Evolutionary conservation across 2,888 invertebrate genomes (phyloP).

Genomic region (Troilus luridus): DNA sequence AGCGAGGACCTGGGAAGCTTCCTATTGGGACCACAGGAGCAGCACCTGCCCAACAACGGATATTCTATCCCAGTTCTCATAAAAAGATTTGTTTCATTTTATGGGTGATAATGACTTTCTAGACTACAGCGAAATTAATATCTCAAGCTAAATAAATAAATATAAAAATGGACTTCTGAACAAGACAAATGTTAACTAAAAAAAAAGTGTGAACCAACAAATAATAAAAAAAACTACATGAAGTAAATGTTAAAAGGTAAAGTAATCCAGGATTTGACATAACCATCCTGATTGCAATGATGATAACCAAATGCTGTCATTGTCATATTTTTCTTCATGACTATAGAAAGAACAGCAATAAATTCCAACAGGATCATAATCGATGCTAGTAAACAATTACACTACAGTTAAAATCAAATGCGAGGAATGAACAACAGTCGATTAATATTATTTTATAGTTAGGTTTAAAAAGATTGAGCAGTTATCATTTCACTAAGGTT

Average conservation of each 20-base stretch:
- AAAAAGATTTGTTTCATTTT: conserved; percentile 2
- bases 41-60: conserved; percentile 46
- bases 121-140: background rate
- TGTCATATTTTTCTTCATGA: background rate
- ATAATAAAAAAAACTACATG: background rate
- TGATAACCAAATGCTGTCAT: background rate
- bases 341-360: background rate
- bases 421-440: no score
- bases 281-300: background rate
- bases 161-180: background rate
- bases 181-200: background rate
- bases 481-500: conserved; percentile 1
- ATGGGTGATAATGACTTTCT: background rate
- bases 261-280: background rate
- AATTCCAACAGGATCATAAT: background rate
- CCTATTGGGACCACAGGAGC: conserved; percentile 36
- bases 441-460: background rate
- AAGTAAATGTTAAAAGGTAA: background rate
- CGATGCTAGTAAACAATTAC: background rate
- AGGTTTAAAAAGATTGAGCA: background rate
- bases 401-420: background rate
- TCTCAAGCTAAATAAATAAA: background rate
- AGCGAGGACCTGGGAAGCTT: conserved; percentile 46
- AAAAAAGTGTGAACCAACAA: background rate
- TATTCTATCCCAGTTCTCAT: conserved; percentile 7